Conservation (phyloP, 2,113 vertebrate species). For the Cynocephalus volans region DNA sequence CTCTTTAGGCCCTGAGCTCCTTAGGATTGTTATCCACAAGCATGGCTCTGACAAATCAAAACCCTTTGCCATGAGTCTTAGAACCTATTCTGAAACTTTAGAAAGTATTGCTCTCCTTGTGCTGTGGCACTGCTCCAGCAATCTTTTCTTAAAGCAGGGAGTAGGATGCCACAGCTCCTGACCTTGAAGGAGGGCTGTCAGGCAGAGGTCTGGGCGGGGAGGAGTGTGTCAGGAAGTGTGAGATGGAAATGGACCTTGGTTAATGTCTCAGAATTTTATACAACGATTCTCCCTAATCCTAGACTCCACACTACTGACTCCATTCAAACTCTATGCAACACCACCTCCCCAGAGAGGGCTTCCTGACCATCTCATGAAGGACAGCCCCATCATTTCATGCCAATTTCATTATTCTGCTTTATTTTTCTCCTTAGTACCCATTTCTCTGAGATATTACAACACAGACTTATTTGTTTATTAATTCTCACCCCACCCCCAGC, state of each 20-base stretch:
- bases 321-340: rapidly evolving
- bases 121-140: background rate
- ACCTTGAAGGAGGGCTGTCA: background rate
- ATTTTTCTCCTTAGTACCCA: background rate
- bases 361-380: background rate
- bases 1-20: background rate
- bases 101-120: background rate
- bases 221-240: background rate
- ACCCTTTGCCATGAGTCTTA: background rate
- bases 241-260: background rate
- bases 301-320: too few species aligned
- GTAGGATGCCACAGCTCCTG: background rate
- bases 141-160: background rate
- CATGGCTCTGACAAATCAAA: background rate
- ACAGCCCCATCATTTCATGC: background rate
- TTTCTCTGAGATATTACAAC: background rate
- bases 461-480: background rate
- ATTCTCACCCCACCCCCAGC: background rate
- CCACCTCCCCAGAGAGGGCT: background rate
- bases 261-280: background rate
- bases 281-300: too few species aligned
- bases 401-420: too few species aligned
- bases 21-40: background rate
- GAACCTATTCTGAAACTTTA: background rate
- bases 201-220: rapidly evolving